phyloP scores from a whole-genome alignment of 2,888 invertebrate genomes.

The Clunio marinus region DNA sequence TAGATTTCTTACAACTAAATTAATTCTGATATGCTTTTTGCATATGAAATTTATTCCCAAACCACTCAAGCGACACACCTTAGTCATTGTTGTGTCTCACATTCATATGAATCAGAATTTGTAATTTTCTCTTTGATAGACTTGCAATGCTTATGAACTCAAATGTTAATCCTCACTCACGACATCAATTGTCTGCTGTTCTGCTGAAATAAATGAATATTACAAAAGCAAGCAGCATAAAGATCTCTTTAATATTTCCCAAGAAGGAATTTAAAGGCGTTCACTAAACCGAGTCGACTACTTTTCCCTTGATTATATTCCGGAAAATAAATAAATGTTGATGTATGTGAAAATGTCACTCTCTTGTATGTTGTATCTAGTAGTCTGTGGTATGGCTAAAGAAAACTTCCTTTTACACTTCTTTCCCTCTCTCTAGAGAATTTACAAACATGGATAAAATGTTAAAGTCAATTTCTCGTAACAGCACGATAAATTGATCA shows the following conservation, averaged over 20 bases:
- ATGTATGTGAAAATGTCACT: no score
- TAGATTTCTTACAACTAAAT: no score
- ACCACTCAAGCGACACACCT: constrained; percentile 2
- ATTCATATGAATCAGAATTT: constrained; percentile 3
- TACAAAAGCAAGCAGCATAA: no score
- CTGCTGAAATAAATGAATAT: no score
- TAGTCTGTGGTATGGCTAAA: no score
- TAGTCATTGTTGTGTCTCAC: not conserved
- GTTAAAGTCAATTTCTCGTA: no score
- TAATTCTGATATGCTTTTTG: no score
- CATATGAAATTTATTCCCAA: not conserved
- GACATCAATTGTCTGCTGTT: not conserved
- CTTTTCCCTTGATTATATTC: not conserved
- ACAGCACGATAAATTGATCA: constrained; percentile 1
- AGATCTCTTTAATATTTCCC: no score
- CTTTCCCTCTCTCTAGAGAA: no score
- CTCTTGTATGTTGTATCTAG: no score
- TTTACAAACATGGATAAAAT: no score
- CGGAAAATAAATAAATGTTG: not conserved
- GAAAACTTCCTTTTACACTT: no score
- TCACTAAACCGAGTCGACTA: not conserved
- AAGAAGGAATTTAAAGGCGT: not conserved
- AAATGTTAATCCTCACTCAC: not conserved
- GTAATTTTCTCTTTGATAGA: not conserved
- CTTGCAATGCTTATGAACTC: not conserved